Base-by-base conservation (phyloP, 2,888 invertebrate genomes). In the Agriotes lineatus region DNA sequence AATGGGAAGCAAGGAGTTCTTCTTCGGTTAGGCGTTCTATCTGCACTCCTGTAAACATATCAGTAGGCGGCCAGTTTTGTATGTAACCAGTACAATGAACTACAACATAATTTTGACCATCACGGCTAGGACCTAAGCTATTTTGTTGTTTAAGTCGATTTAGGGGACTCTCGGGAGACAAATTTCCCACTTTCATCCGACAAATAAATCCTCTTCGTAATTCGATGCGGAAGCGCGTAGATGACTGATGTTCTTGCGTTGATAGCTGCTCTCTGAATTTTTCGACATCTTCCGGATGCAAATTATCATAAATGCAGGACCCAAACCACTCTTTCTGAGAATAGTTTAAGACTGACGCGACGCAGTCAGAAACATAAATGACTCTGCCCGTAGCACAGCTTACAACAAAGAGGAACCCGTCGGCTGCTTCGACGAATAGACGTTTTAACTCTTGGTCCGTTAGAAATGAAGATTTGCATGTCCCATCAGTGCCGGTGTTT, bases 31-130 rank as follows among this genome's bases (percentile, higher is more conserved):
- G 90, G 56, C 94, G 89, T 77, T 95, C 95, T 89, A 95, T 91
- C 87, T 94, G 95, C 79, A 95, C 94, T 81, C 94, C 94, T 89
- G 90, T 88, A 87, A 91, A 92, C 87, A 91, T 88, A 86, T 92
- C 95, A 83, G 96, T 93, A 30, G 97, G 97, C 14, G 97, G 97
- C 97, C 98, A 99, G 86, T 98, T 99, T 86, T 99, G 99, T 66
- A 99, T 97, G 84, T 99, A 99, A 10, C 99, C 99, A 22, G 99
- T 99, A 86, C 99, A 99, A 84, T 99, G 99, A 16, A 99, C 97
- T 25, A 99, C 98, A 9, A 97, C 97, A 85, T 96, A 99, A 85
- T 96, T 97, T 82, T 95, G 95, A 39, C 98, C 98, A 85, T 98
- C 98, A 74, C 94, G 88, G 6, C 94, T 93, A 6, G 96, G 96